Evolutionary conservation across 2,888 invertebrate species (phyloP).

Genomic region (Drosophila subquinaria): DNA sequence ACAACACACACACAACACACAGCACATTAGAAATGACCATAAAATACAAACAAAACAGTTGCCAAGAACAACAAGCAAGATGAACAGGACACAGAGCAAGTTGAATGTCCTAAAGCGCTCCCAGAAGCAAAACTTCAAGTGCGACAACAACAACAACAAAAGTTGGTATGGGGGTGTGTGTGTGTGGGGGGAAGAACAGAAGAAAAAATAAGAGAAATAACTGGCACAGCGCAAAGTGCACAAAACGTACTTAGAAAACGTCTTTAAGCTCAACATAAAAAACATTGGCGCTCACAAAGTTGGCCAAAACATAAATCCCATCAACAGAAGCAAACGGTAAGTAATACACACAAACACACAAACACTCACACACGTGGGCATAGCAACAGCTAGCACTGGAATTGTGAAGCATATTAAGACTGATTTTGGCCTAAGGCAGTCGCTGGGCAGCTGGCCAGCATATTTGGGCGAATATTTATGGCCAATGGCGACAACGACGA

Average conservation of each 20-base stretch:
- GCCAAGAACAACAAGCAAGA: constrained; percentile 66
- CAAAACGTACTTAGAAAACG: constrained; percentile 73
- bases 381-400: constrained; percentile 54
- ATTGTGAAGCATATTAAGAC: constrained; percentile 71
- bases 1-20: constrained; percentile 43
- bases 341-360: constrained; percentile 40
- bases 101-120: constrained; percentile 69
- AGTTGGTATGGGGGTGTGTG: constrained; percentile 14
- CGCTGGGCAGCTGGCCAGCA: constrained; percentile 74
- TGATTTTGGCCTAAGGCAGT: constrained; percentile 74
- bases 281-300: constrained; percentile 72
- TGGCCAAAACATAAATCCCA: constrained; percentile 78
- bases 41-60: constrained; percentile 78
- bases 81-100: constrained; percentile 48
- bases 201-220: constrained; percentile 22
- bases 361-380: constrained; percentile 15
- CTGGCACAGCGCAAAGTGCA: constrained; percentile 67
- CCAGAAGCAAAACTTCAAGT: constrained; percentile 70
- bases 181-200: background rate
- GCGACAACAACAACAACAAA: constrained; percentile 45
- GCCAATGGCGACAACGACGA: constrained; percentile 56
- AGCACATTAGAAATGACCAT: constrained; percentile 77
- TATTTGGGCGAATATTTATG: constrained; percentile 79
- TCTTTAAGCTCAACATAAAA: constrained; percentile 79
- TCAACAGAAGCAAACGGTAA: constrained; percentile 58